Base-by-base conservation (phyloP, 2,113 vertebrate species). In the Machaerirhynchus nigripectus region DNA sequence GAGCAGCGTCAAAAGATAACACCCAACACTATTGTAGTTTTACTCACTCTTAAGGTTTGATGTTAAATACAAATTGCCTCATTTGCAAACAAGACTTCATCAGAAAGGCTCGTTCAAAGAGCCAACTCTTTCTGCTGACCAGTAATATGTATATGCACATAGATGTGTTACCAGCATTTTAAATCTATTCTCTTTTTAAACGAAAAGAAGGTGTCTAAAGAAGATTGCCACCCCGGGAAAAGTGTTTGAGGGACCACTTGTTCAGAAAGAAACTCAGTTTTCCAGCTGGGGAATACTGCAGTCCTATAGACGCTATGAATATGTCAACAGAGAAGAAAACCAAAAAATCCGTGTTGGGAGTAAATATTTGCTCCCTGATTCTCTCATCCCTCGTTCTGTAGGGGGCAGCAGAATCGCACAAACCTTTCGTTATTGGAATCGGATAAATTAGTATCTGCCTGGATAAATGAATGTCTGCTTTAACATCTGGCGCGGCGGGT, bases 371-470 rank as follows among this genome's bases (percentile, higher is more conserved):
- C 35, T 74, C 11, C 30, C 20, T 0, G 6, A 16, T 23, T 88
- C 27, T 85, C 33, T 57, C 27, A 39, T 28, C 40, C 19, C 9
- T 7, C 10, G 4, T 55, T 88, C 92, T 84, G 56, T 33, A 90
- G 93, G 68, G 94, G 93, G 91, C 92, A 94, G 91, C 85, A 96
- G 70, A 76, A 57, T 52, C 7, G 4, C 90, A 67, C 59, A 56
- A 35, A 40, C 18, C 1, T 50, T 15, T 57, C 0, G 0, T 7
- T 37, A 1, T 3, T 13, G 27, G 31, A 14, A 1, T 21, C 2
- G 10, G 17, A 10, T 28, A 13, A 57, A 50, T 23, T 11, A 35
- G 0, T 39, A 8, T 11, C 26, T 87, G 30, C 30, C 47, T 7
- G 37, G 33, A 33, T 37, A 71, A 86, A 61, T 9, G 6, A 75